Evolutionary conservation across 2,888 invertebrate genomes (phyloP).

Genomic region (Eupithecia tripunctaria): DNA sequence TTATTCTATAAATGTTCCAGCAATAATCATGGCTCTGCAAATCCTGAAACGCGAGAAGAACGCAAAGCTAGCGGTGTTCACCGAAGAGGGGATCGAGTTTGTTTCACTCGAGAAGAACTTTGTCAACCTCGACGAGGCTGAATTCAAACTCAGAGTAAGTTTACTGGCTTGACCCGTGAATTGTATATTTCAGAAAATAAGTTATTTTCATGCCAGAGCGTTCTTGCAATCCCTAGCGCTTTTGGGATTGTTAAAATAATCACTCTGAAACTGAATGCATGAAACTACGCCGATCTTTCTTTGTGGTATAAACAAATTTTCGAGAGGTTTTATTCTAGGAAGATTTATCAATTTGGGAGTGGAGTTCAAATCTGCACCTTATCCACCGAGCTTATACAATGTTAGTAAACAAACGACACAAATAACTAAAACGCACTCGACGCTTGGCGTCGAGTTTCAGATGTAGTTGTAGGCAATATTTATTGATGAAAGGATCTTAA

Average conservation of each 20-base stretch:
- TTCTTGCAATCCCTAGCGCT: background rate
- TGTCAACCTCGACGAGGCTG: constrained; percentile 70
- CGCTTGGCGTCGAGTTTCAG: too few species aligned
- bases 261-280: background rate
- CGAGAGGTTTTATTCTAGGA: background rate
- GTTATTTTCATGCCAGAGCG: too few species aligned
- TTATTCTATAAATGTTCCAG: constrained; percentile 56
- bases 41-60: constrained; percentile 84
- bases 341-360: background rate
- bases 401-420: too few species aligned
- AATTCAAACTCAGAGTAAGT: constrained; percentile 73
- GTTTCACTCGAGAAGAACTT: constrained; percentile 70
- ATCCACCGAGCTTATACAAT: too few species aligned
- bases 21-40: constrained; percentile 85
- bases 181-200: background rate
- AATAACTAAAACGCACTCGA: too few species aligned
- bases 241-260: background rate
- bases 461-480: too few species aligned
- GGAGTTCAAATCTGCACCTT: background rate
- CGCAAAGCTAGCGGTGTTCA: constrained; percentile 86
- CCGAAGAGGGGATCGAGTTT: constrained; percentile 73
- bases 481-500: too few species aligned
- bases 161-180: background rate
- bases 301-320: background rate
- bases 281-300: background rate